Evolutionary conservation across 2,888 invertebrate species (phyloP), one percentile per base, ranked within the genome.

Genomic region (Caenorhabditis angaria): DNA sequence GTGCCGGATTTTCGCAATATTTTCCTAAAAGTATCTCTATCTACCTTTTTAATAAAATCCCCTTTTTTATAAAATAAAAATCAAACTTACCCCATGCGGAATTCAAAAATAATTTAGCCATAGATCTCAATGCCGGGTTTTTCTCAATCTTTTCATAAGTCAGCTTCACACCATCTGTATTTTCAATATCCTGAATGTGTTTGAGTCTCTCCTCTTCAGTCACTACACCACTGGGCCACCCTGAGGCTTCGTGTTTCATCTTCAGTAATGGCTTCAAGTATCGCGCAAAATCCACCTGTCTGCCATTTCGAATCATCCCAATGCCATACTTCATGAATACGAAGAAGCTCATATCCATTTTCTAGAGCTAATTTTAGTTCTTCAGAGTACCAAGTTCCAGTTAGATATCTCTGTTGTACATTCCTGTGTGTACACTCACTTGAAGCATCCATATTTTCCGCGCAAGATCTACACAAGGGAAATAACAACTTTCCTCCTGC

Each of bases 201-300:
- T n/a, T n/a, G n/a, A n/a, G n/a, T n/a, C n/a, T n/a, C n/a, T n/a
- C n/a, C n/a, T n/a, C n/a, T n/a, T n/a, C n/a, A n/a, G n/a, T n/a
- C n/a, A n/a, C n/a, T n/a, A n/a, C n/a, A n/a, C n/a, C n/a, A n/a
- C n/a, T n/a, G n/a, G n/a, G n/a, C n/a, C n/a, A 32, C 32, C 60
- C 60, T 20, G 59, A 59, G 14, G 48, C 27, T 27, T 59, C 48
- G 50, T 59, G 59, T n/a, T 59, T 59, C 48, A 27, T 53, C 29
- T 53, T 53, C 14, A 61, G 53, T 2, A 61, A 32, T 20, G 61
- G 61, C 24, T 29, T 25, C 51, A 61, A 24, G 22, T 53, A 61
- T 14, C 53, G 27, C 24, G 22, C 22, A 25, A 61, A 61, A 61
- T 35, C 61, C 61, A 41, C 61, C 61, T 3, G n/a, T 3, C 27